Evolutionary conservation across 1,140 invertebrate species (phyloP), one percentile per base, ranked within the genome.

Genomic region (Samia ricini): DNA sequence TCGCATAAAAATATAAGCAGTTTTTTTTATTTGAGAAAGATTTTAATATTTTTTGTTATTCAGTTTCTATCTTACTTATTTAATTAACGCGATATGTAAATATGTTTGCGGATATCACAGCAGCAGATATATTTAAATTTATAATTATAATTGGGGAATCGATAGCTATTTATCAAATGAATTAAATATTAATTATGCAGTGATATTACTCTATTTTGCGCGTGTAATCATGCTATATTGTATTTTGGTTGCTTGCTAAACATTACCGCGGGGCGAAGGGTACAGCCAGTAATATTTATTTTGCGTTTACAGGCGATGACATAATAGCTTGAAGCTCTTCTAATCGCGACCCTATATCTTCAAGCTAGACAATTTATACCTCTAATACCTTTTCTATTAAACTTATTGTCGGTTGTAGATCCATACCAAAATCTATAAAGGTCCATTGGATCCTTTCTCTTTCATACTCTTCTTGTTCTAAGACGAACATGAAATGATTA

Each of bases 401-500:
- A 85, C 98, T 95, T 91, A 99, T 99, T 88, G 96, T 98, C 74
- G 95, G 92, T 91, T 97, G 95, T 70, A 98, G 94, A 91, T 98
- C 97, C 94, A 98, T 95, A 92, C 96, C 97, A 89, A 98, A 98
- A 94, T 98, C 97, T 84, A 98, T 98, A 92, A 98, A 98, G 64
- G 93, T 94, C 97, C 97, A 98, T 72, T 92, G 89, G 83, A 98
- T 97, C 76, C 95, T 95, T 91, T 98, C 96, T 79, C 95, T 93
- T 91, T 98, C 96, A 92, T 98, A 98, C 84, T 98, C 96, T 90
- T 98, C 97, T 94, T 98, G 97, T 92, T 98, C 97, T 80, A 98
- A 93, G 69, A 98, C 95, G 92, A 99, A 98, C 97, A 98, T 98
- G 92, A 97, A 96, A 91, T 98, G 97, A 92, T 98, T 98, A 95